Evolutionary conservation across 2,797 vertebrate genomes (phyloP), one percentile per base, ranked within the genome.

Genomic region (Gallinago nigripennis): DNA sequence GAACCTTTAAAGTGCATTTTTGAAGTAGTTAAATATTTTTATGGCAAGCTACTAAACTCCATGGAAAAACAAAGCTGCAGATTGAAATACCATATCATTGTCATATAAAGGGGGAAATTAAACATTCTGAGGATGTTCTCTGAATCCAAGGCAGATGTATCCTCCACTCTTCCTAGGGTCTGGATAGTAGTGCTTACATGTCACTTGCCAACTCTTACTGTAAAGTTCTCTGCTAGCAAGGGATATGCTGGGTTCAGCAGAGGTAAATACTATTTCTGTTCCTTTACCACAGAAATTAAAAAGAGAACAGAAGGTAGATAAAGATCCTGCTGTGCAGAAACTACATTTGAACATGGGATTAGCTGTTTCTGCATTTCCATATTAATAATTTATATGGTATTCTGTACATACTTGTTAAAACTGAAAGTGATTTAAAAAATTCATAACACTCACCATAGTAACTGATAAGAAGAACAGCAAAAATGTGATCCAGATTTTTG

Each of bases 401-500:
- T 46, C 65, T 60, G 11, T 66, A 90, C 12, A 33, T 10, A 28
- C 12, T 11, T 77, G 75, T 79, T 45, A 25, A 92, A 70, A 64
- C 21, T 33, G 39, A 23, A 87, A 63, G 12, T 17, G 19, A 73
- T 72, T 91, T 39, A 4, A 91, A 93, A 76, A 93, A 77, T 25
- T 53, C 11, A 8, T 87, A 70, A 48, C 85, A 92, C 98, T 97
- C 96, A 99, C 99, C 98, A 96, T 53, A 37, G 97, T 88, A 68
- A 97, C 80, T 10, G 86, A 93, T 72, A 98, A 97, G 70, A 99
- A 92, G 68, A 98, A 81, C 19, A 98, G n/a, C 66, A 98, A 97
- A 58, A 86, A 84, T 12, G 96, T 85, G 66, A 95, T 97, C 97
- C 96, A 95, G 11, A 64, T 96, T 95, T 94, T 92, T 70, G 94